Evolutionary conservation across 2,797 vertebrate genomes (phyloP).

Genomic region (Lagorchestes hirsutus): DNA sequence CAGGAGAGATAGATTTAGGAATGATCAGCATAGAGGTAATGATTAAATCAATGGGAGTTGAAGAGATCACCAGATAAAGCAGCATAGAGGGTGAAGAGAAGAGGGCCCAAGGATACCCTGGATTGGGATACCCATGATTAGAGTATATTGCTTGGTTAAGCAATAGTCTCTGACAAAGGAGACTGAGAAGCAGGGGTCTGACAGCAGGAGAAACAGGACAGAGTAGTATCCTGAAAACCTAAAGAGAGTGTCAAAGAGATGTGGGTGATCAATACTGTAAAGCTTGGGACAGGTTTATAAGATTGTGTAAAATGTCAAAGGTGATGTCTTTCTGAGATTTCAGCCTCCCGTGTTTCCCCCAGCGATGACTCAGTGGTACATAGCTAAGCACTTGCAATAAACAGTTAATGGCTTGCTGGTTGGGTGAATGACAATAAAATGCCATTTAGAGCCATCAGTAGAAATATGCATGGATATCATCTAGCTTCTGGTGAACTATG

Average conservation of each 20-base stretch:
- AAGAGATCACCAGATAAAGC: background rate
- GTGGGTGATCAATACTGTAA: background rate
- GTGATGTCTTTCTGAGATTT: constrained; percentile 27
- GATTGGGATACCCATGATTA: background rate
- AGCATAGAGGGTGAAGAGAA: background rate
- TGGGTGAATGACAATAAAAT: constrained; percentile 31
- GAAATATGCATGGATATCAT: background rate
- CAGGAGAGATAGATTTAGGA: background rate
- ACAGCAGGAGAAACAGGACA: background rate
- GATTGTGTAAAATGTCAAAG: background rate
- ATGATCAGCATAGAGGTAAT: too few species aligned
- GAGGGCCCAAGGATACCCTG: background rate
- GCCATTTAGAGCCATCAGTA: background rate
- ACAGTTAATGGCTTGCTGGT: background rate
- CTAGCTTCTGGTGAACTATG: constrained; percentile 4
- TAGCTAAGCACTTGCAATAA: constrained; percentile 3
- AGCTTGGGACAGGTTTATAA: background rate
- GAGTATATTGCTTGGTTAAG: background rate
- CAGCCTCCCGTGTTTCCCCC: background rate
- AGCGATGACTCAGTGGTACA: background rate
- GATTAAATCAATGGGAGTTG: background rate
- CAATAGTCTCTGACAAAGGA: background rate
- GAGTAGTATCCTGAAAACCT: background rate
- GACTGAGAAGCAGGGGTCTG: background rate
- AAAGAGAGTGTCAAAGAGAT: background rate